These are phyloP conservation scores for Trogon surrucura DNA, from an alignment of 2,113 vertebrate genomes.

Conservation along the genomic window DNA sequence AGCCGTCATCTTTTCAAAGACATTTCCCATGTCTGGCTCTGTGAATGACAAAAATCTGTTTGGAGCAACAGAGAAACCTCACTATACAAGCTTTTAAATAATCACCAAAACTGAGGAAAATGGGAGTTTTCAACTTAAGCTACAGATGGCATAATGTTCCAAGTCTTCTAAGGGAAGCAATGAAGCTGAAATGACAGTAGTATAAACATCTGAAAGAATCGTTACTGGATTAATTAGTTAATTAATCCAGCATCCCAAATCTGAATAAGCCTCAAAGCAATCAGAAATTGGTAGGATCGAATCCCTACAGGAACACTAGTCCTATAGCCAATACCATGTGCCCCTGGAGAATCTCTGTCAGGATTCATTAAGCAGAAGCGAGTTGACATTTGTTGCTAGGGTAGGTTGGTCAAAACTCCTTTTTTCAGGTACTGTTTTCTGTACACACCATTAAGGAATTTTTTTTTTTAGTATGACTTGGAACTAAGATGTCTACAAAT, in stretches of 20 bases:
- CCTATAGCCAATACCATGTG: background rate
- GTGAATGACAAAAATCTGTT: background rate
- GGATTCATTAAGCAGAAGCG: background rate
- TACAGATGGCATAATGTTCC: background rate
- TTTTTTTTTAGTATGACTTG: background rate
- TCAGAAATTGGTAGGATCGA: background rate
- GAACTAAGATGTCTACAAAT: background rate
- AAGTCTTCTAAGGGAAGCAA: background rate
- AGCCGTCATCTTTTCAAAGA: slow-evolving; percentile 79
- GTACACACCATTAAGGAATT: background rate
- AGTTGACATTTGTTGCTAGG: background rate
- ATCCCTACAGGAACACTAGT: background rate
- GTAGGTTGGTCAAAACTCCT: background rate
- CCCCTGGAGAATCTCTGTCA: background rate
- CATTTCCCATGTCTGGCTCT: slow-evolving; percentile 74
- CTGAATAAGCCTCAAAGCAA: background rate
- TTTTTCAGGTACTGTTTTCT: background rate
- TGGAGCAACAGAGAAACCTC: background rate
- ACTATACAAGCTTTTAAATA: background rate
- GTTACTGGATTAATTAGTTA: background rate
- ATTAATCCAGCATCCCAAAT: background rate
- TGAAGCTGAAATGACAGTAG: background rate
- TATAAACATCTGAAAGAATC: background rate
- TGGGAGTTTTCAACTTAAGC: background rate
- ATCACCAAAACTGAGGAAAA: background rate